Conservation (phyloP, 2,888 invertebrate genomes). For the Drosophila dives region DNA sequence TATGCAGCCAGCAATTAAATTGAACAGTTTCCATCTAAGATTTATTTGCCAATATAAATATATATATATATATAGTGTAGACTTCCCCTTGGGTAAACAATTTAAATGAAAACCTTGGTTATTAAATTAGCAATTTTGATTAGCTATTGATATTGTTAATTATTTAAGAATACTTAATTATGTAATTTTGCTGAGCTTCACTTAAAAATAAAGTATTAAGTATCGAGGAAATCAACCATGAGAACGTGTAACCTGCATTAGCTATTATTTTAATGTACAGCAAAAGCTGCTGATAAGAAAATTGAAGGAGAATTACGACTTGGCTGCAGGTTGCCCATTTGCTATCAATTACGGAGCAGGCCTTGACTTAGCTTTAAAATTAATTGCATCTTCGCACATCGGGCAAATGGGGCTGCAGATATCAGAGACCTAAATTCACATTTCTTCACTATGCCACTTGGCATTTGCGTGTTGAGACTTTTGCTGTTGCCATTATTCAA, state of each 20-base stretch:
- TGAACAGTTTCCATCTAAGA: conserved; percentile 12
- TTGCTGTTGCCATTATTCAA: conserved; percentile 48
- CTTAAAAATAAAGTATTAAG: neutral
- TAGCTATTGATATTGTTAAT: neutral
- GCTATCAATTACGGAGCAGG: conserved; percentile 54
- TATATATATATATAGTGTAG: neutral
- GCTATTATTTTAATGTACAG: conserved; percentile 41
- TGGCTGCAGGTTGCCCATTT: conserved; percentile 17
- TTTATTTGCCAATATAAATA: neutral
- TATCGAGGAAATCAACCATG: conserved; percentile 5
- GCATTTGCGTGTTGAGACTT: conserved; percentile 16
- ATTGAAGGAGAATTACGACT: conserved; percentile 31
- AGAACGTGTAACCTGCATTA: conserved; percentile 30
- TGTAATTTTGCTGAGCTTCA: too few species aligned
- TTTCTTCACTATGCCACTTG: conserved; percentile 5
- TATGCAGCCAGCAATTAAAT: conserved; percentile 33
- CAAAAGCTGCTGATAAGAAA: conserved; percentile 45
- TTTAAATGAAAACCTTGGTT: too few species aligned
- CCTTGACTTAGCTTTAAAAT: conserved; percentile 47
- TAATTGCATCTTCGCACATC: conserved; percentile 47
- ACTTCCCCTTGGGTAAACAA: neutral
- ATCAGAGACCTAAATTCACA: neutral
- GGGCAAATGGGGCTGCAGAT: conserved; percentile 13
- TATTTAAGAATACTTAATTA: neutral
- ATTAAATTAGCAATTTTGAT: neutral